Conservation (phyloP, 2,888 invertebrate species). For the Drosophila acutilabella region DNA sequence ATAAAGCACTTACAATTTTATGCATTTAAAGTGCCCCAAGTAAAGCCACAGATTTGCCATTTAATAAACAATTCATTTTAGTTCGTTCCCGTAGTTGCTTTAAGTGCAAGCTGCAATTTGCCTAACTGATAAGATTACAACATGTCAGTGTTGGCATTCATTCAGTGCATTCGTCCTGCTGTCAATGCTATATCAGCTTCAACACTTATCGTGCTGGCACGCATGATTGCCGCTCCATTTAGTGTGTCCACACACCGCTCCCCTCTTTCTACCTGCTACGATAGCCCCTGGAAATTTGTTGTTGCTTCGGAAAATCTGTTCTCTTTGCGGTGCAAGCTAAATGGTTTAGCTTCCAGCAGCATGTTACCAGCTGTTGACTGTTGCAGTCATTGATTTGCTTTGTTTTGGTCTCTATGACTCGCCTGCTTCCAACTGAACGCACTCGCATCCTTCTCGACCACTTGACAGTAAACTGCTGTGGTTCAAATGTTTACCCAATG, state of each 20-base stretch:
- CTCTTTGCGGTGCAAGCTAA: constrained; percentile 27
- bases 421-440: constrained; percentile 30
- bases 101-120: constrained; percentile 64
- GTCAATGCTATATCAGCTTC: constrained; percentile 1
- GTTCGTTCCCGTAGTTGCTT: constrained; percentile 25
- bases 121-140: constrained; percentile 57
- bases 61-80: constrained; percentile 34
- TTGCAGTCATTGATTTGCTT: constrained; percentile 39
- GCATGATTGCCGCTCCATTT: constrained; percentile 38
- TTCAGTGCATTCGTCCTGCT: neutral
- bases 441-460: constrained; percentile 36
- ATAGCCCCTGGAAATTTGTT: constrained; percentile 11
- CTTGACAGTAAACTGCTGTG: constrained; percentile 10
- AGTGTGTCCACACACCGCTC: neutral
- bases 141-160: neutral
- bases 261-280: too few species aligned
- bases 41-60: neutral
- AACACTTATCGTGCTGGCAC: constrained; percentile 24
- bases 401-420: constrained; percentile 27
- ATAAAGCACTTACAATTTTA: constrained; percentile 39
- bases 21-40: constrained; percentile 16
- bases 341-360: constrained; percentile 35
- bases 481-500: constrained; percentile 23
- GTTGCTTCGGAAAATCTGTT: constrained; percentile 30
- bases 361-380: constrained; percentile 23